phyloP scores from a whole-genome alignment of 2,797 vertebrate genomes.

The Chromobotia macracanthus region DNA sequence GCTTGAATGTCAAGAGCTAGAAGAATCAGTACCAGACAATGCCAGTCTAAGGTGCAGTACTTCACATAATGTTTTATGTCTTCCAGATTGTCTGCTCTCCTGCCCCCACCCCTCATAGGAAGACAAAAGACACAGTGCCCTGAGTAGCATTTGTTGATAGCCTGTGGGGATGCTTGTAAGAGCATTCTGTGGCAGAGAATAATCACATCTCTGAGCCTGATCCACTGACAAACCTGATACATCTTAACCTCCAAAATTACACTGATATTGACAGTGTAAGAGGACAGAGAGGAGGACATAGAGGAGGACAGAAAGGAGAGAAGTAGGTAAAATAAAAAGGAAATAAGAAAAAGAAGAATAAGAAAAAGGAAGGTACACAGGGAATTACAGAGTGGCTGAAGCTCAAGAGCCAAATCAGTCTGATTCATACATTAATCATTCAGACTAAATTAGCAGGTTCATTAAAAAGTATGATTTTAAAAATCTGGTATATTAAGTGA shows the following conservation, averaged over 20 bases:
- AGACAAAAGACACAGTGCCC: conserved; percentile 77
- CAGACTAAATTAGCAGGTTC: not conserved
- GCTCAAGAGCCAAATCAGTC: not conserved
- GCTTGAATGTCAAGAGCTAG: conserved; percentile 12
- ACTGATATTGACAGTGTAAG: conserved; percentile 27
- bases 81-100: conserved; percentile 18
- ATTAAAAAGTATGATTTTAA: no score
- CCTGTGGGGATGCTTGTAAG: conserved; percentile 72
- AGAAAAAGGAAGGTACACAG: not conserved
- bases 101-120: conserved; percentile 60
- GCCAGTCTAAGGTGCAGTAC: conserved; percentile 51
- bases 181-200: conserved; percentile 64
- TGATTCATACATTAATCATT: conserved; percentile 3
- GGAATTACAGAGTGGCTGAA: conserved; percentile 1
- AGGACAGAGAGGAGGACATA: no score
- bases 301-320: no score
- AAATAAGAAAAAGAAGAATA: no score
- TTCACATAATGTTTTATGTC: conserved; percentile 57
- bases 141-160: conserved; percentile 72
- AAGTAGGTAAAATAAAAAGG: conserved; percentile 20
- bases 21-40: conserved; percentile 33
- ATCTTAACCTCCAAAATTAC: conserved; percentile 56
- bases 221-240: conserved; percentile 70
- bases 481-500: no score
- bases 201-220: conserved; percentile 72